Base-by-base conservation (phyloP, 2,797 vertebrate species). In the Notolepis coatsorum region DNA sequence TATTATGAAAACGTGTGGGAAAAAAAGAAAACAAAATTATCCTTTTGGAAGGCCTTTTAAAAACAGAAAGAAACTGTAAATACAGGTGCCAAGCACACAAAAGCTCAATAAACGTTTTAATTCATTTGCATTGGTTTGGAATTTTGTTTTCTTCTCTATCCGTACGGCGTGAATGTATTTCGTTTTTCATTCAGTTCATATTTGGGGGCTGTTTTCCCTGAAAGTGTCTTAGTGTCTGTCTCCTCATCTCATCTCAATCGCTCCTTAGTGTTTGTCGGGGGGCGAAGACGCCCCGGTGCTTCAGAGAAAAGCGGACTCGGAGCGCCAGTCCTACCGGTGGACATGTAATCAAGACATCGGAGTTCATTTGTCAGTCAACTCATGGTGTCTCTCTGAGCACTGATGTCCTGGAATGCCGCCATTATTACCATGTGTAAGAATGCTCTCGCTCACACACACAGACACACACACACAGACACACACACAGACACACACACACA, bases 51-150 rank as follows among this genome's bases (percentile, higher is more conserved):
- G 84, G 88, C 85, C 88, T 96, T 88, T 95, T 88, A 89, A 93
- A 93, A 92, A 86, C 88, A 89, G 93, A 93, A 92, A 86, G 92
- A 86, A 95, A 94, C 91, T 95, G 90, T 98, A 96, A 94, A 95
- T 96, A 95, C 90, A 94, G 89, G 95, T 96, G 95, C 95, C 93
- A 96, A 97, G 96, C 95, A 98, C 96, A 90, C 88, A 94, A 88
- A 93, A 90, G 87, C 92, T 93, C 93, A 97, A 97, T 97, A 97
- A 98, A 96, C 88, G 81, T 92, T 93, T 92, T 88, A 93, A 91
- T 92, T 94, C 92, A 88, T 93, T 90, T 83, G 77, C 56, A 48
- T n/a, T 65, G 60, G 60, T 72, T 75, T 65, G 42, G 49, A 67
- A 33, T 71, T 70, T 35, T 53, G 27, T 77, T 73, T 65, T 17